Conservation (phyloP, 2,113 vertebrate species). For the Ammospiza caudacuta region DNA sequence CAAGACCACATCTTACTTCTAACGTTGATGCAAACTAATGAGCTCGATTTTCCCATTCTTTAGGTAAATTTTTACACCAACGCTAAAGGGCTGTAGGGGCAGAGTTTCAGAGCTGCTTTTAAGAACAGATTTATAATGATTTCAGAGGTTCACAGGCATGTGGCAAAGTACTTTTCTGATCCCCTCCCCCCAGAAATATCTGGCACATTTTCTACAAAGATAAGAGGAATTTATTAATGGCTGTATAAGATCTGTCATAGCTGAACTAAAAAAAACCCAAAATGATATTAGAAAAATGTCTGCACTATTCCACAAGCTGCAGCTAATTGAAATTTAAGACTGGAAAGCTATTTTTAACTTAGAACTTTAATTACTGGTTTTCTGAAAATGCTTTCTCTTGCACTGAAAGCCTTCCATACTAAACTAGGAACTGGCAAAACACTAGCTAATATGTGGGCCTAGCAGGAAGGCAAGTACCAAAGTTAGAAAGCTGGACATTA, state of each 20-base stretch:
- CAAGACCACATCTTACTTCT: not conserved
- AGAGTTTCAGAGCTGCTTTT: not conserved
- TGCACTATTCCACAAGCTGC: not conserved
- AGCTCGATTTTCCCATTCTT: not conserved
- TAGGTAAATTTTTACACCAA: not conserved
- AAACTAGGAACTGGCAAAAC: not conserved
- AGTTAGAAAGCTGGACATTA: not conserved
- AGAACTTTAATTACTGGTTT: not conserved
- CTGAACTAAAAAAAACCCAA: not conserved
- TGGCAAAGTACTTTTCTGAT: not conserved
- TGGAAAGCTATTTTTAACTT: not conserved
- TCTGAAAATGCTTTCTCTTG: not conserved
- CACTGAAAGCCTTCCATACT: not conserved
- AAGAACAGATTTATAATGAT: not conserved
- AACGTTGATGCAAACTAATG: not conserved
- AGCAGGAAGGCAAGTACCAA: not conserved
- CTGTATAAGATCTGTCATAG: not conserved
- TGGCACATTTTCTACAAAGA: not conserved
- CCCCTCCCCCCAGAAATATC: not conserved
- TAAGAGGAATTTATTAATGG: not conserved
- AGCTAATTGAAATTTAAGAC: not conserved
- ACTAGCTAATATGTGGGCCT: not conserved
- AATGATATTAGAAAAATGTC: not conserved
- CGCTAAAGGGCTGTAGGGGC: accelerated
- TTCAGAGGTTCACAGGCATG: not conserved